Percentiles rank a stretch among this genome's conserved stretches.
phyloP scores from a whole-genome alignment of 2,888 invertebrate genomes.

The Heliconius ismenius region DNA sequence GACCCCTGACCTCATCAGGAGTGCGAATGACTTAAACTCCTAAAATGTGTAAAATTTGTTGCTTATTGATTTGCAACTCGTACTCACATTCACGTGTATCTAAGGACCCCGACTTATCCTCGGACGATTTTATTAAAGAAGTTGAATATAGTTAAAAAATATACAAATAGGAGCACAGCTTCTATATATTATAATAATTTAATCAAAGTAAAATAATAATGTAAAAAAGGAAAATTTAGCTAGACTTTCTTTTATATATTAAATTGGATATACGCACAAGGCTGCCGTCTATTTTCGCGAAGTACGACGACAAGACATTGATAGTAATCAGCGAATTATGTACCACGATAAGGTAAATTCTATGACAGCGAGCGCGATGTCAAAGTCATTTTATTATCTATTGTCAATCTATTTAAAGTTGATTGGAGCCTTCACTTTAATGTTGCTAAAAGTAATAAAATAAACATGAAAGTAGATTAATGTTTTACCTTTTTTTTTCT shows the following conservation, averaged over 20 bases:
- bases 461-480: constrained; percentile 13
- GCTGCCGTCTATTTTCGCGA: not conserved
- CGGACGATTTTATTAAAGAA: too few species aligned
- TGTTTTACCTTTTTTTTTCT: not conserved
- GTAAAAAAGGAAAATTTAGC: not conserved
- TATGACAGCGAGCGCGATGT: constrained; percentile 14
- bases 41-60: too few species aligned
- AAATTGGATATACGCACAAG: not conserved
- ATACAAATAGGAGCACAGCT: too few species aligned
- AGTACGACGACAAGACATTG: not conserved
- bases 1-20: too few species aligned
- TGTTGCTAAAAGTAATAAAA: constrained; percentile 6
- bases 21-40: too few species aligned
- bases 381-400: constrained; percentile 18
- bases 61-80: too few species aligned
- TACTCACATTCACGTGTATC: too few species aligned
- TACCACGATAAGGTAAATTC: constrained; percentile 12
- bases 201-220: too few species aligned
- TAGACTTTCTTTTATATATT: not conserved
- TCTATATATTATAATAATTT: too few species aligned
- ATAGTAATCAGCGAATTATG: constrained; percentile 18
- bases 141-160: too few species aligned
- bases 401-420: constrained; percentile 1
- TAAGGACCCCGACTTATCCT: too few species aligned
- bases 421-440: constrained; percentile 15